Percentiles rank a stretch among this genome's conserved stretches.
Evolutionary conservation across 2,888 invertebrate species (phyloP).

Genomic region (Amphipyra berbera): DNA sequence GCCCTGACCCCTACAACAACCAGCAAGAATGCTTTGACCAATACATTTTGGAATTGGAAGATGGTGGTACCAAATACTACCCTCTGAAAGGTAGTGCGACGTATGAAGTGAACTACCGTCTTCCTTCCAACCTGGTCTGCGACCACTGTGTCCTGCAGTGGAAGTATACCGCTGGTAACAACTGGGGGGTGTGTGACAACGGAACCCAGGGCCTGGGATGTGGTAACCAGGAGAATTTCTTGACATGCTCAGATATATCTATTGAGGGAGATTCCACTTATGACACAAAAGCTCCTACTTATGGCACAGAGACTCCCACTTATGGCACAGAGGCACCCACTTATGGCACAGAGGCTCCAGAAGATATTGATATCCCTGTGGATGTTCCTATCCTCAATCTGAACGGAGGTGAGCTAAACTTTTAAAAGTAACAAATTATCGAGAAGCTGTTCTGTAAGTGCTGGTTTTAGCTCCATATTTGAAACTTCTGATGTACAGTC

Average conservation of each 20-base stretch:
- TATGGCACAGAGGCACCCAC: constrained; percentile 59
- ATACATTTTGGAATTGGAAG: constrained; percentile 90
- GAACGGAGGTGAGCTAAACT: constrained; percentile 40
- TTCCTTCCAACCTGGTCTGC: constrained; percentile 91
- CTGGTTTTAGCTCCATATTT: constrained; percentile 1
- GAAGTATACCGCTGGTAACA: constrained; percentile 95
- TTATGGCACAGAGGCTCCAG: constrained; percentile 15
- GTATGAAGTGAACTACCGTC: constrained; percentile 91
- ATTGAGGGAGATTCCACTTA: constrained; percentile 84
- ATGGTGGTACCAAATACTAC: constrained; percentile 91
- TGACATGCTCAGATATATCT: constrained; percentile 94
- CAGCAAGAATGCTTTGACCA: constrained; percentile 93
- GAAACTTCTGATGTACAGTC: no score
- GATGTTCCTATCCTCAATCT: constrained; percentile 25
- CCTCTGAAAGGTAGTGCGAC: constrained; percentile 91
- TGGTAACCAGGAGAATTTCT: constrained; percentile 95
- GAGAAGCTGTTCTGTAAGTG: constrained; percentile 4
- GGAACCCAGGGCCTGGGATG: constrained; percentile 94
- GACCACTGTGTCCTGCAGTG: constrained; percentile 96
- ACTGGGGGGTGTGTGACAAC: constrained; percentile 93
- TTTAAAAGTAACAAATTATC: constrained; percentile 8
- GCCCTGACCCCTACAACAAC: constrained; percentile 92
- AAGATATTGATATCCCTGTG: constrained; percentile 6
- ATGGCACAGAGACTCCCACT: constrained; percentile 11
- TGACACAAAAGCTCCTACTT: constrained; percentile 13